Conservation (phyloP, 2,797 vertebrate species). For the Neomorphus geoffroyi region DNA sequence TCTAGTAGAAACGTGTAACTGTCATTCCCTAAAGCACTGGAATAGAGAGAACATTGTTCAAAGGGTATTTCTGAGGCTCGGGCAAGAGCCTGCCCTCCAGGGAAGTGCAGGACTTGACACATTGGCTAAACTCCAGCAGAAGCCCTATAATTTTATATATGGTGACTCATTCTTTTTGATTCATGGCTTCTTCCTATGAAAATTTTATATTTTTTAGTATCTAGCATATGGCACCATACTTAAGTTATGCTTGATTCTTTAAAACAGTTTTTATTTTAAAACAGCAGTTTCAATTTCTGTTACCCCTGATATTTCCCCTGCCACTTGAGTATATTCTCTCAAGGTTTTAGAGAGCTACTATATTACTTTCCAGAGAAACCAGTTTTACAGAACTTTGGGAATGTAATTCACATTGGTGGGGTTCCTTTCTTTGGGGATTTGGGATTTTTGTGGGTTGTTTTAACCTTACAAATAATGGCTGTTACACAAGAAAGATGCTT, state of each 20-base stretch:
- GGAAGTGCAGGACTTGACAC: background rate
- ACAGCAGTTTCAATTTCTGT: background rate
- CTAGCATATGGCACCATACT: background rate
- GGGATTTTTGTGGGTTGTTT: too few species aligned
- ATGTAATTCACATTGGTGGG: background rate
- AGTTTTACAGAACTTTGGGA: background rate
- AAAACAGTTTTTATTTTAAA: background rate
- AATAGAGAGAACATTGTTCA: background rate
- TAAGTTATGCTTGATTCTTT: background rate
- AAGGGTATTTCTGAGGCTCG: background rate
- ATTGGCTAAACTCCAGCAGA: background rate
- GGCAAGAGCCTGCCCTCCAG: background rate
- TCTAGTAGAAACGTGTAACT: background rate
- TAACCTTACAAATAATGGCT: background rate
- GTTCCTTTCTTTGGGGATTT: too few species aligned
- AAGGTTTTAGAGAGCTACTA: background rate
- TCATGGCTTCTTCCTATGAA: background rate
- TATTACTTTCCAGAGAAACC: background rate
- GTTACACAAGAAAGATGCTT: background rate
- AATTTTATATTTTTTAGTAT: background rate
- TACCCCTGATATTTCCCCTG: background rate
- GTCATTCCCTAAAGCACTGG: background rate
- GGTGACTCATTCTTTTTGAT: background rate
- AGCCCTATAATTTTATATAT: background rate
- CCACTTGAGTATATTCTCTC: background rate